Evolutionary conservation across 2,797 vertebrate genomes (phyloP), one percentile per base, ranked within the genome.

Genomic region (Propithecus deckenii): DNA sequence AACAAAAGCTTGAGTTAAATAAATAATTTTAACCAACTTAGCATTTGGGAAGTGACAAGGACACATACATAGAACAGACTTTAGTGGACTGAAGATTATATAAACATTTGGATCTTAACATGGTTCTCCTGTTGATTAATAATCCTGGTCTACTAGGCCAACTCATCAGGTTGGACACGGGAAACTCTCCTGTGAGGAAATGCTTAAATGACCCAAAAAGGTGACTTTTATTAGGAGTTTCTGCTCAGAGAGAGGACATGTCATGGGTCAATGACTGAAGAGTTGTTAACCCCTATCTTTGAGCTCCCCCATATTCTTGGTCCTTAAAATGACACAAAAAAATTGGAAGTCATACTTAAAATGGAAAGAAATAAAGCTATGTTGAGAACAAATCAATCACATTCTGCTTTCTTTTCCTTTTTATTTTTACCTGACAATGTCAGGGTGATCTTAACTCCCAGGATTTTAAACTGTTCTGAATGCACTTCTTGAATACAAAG

Each of bases 381-480:
- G 23, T 9, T 52, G 13, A 89, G 20, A 11, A 79, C 59, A 74
- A 89, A 25, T 15, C 57, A 81, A 63, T 83, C 65, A 43, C 32
- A 50, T 78, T 75, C 65, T 61, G 15, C 14, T 76, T 87, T 86
- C 30, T 75, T 71, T 11, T 57, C 1, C 10, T 52, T 80, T 95
- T 80, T 63, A 67, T 80, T 92, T 92, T 90, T 94, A 76, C 23
- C 32, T 86, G 52, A 78, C 35, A 91, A 89, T 89, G 74, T 96
- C 88, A 88, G 35, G 13, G 43, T 95, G 67, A 90, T 83, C 85
- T 46, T 97, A 95, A 95, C 69, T 84, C 78, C 10, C n/a, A 76
- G 50, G 25, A 38, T 95, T 95, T 93, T 90, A 74, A 95, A 89
- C 18, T 86, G 57, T 92, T 81, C n/a, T 30, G 35, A 95, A 91